phyloP scores from a whole-genome alignment of 92 coral and sea anemone species.

The Epizoanthus illoricatus region DNA sequence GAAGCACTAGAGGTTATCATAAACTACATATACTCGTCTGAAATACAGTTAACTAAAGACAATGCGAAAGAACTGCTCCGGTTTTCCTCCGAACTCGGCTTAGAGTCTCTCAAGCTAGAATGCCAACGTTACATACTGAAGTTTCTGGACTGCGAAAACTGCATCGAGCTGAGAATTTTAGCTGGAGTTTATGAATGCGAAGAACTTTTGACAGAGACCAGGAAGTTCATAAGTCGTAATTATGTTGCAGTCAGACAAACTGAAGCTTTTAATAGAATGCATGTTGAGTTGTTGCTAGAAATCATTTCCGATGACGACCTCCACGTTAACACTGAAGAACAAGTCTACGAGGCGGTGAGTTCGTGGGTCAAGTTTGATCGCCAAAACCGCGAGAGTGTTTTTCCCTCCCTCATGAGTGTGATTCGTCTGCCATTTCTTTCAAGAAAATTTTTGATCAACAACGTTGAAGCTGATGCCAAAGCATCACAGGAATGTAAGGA shows the following conservation, averaged over 20 bases:
- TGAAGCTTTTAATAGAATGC: conserved; percentile 56
- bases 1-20: conserved; percentile 52
- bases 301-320: conserved; percentile 83
- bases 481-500: conserved; percentile 62
- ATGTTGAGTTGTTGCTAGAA: conserved; percentile 58
- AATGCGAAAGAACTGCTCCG: conserved; percentile 72
- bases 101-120: conserved; percentile 58
- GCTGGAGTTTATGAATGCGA: conserved; percentile 69
- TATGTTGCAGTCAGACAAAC: conserved; percentile 60
- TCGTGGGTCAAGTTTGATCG: conserved; percentile 77
- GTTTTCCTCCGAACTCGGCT: conserved; percentile 66
- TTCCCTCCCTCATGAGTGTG: conserved; percentile 58
- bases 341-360: conserved; percentile 70
- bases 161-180: conserved; percentile 71
- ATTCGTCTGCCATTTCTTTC: conserved; percentile 79
- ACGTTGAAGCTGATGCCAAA: conserved; percentile 70
- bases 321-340: conserved; percentile 77
- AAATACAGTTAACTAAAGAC: conserved; percentile 55
- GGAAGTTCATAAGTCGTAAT: conserved; percentile 62
- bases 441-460: conserved; percentile 66
- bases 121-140: conserved; percentile 70
- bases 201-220: conserved; percentile 64
- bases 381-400: conserved; percentile 52
- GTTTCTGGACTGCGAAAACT: conserved; percentile 65
- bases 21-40: conserved; percentile 75